Evolutionary conservation across 2,888 invertebrate species (phyloP).

Genomic region (Plusia festucae): DNA sequence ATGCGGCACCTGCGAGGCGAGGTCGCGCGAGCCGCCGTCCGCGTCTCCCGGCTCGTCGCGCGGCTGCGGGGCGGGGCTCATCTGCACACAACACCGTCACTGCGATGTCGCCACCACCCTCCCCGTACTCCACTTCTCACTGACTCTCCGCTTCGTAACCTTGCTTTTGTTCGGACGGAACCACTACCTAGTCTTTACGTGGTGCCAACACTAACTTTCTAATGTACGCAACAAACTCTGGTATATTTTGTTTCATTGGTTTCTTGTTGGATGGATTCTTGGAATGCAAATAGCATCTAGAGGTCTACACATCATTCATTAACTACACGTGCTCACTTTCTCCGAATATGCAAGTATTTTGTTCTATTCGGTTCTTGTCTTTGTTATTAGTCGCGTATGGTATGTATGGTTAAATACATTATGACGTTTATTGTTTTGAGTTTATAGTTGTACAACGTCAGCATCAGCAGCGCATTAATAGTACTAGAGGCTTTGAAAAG

Average conservation of each 20-base stretch:
- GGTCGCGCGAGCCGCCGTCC: slow-evolving; percentile 84
- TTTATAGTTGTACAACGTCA: slow-evolving; percentile 54
- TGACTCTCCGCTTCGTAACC: slow-evolving; percentile 82
- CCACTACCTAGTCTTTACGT: slow-evolving; percentile 57
- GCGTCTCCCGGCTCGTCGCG: slow-evolving; percentile 82
- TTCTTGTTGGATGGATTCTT: slow-evolving; percentile 43
- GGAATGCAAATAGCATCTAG: slow-evolving; percentile 44
- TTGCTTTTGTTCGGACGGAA: slow-evolving; percentile 55
- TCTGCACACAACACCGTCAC: slow-evolving; percentile 88
- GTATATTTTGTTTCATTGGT: slow-evolving; percentile 42
- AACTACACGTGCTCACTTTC: slow-evolving; percentile 62
- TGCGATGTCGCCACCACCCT: slow-evolving; percentile 82
- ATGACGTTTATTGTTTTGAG: slow-evolving; percentile 44
- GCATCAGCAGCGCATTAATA: slow-evolving; percentile 76
- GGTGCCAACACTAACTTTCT: slow-evolving; percentile 61
- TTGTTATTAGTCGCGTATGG: slow-evolving; percentile 39
- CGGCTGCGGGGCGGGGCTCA: slow-evolving; percentile 87
- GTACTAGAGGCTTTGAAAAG: slow-evolving; percentile 82
- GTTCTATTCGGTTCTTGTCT: slow-evolving; percentile 48
- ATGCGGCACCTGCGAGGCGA: slow-evolving; percentile 87
- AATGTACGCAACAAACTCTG: slow-evolving; percentile 52
- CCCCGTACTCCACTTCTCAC: slow-evolving; percentile 87
- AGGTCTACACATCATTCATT: slow-evolving; percentile 47
- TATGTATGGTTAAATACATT: slow-evolving; percentile 35
- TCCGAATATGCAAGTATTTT: slow-evolving; percentile 52